phyloP scores from a whole-genome alignment of 2,888 invertebrate species.

The Mellilla xanthometata region DNA sequence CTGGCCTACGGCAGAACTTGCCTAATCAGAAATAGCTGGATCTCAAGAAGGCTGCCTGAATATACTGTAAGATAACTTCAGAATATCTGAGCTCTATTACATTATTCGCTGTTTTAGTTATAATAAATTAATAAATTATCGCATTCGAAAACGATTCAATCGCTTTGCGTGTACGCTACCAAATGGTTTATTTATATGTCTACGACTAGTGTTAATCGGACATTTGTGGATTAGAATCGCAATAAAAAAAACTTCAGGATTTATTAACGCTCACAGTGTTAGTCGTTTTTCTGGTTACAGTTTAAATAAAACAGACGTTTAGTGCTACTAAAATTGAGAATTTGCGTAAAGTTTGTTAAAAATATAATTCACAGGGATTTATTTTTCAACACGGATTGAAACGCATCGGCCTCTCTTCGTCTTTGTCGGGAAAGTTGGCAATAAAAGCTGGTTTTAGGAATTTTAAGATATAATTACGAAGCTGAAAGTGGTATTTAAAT shows the following conservation, averaged over 20 bases:
- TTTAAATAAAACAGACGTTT: slow-evolving; percentile 41
- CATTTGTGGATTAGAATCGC: slow-evolving; percentile 36
- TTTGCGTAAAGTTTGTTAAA: slow-evolving; percentile 27
- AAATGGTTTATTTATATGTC: slow-evolving; percentile 16
- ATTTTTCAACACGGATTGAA: neutral
- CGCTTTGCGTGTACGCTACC: neutral
- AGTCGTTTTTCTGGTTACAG: slow-evolving; percentile 35
- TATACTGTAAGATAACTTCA: too few species aligned
- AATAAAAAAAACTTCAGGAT: slow-evolving; percentile 45
- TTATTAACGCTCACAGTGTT: slow-evolving; percentile 29
- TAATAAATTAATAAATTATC: slow-evolving; percentile 1
- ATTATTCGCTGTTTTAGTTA: too few species aligned
- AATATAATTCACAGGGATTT: slow-evolving; percentile 15
- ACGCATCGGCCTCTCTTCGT: neutral
- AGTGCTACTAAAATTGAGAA: slow-evolving; percentile 42
- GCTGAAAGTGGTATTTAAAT: too few species aligned
- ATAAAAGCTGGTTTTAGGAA: too few species aligned
- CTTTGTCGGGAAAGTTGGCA: too few species aligned
- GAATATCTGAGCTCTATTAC: too few species aligned
- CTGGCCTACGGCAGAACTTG: too few species aligned
- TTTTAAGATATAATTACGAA: too few species aligned
- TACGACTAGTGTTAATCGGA: slow-evolving; percentile 21
- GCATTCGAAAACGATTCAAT: neutral
- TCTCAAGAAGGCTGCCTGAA: too few species aligned
- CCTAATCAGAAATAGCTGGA: too few species aligned